A percentile compares a stretch with the other conserved stretches of the same genome.
Evolutionary conservation across 2,888 invertebrate genomes (phyloP).

Genomic region (Helleia helle): DNA sequence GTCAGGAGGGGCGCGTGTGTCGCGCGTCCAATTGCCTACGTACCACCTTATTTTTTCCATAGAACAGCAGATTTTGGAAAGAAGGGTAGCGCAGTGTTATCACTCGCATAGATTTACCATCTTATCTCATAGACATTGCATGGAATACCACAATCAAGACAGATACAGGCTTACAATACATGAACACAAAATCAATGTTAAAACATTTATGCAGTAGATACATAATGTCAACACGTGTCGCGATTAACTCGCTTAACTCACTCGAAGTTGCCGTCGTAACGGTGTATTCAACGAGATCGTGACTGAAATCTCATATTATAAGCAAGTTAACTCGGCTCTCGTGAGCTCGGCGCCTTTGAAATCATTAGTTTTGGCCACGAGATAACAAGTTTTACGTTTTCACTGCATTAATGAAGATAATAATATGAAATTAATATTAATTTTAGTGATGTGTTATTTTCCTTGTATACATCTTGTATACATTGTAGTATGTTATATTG

Average conservation of each 20-base stretch:
- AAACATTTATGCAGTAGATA: conserved; percentile 25
- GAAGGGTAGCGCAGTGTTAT: no score
- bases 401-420: not conserved
- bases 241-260: conserved; percentile 47
- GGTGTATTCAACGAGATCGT: conserved; percentile 40
- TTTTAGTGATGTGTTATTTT: no score
- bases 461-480: no score
- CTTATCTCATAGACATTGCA: no score
- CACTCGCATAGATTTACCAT: no score
- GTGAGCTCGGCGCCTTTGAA: conserved; percentile 4
- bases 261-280: conserved; percentile 34
- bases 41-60: no score
- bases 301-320: conserved; percentile 51
- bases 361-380: conserved; percentile 7
- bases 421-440: not conserved
- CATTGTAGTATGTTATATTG: no score
- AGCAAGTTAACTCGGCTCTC: conserved; percentile 37
- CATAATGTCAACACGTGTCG: conserved; percentile 44
- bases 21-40: no score
- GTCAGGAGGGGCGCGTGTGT: no score
- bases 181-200: conserved; percentile 17
- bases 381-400: conserved; percentile 1
- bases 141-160: no score
- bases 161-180: no score
- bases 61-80: no score